phyloP scores from a whole-genome alignment of 1,140 invertebrate genomes.

The Pollicipes pollicipes region DNA sequence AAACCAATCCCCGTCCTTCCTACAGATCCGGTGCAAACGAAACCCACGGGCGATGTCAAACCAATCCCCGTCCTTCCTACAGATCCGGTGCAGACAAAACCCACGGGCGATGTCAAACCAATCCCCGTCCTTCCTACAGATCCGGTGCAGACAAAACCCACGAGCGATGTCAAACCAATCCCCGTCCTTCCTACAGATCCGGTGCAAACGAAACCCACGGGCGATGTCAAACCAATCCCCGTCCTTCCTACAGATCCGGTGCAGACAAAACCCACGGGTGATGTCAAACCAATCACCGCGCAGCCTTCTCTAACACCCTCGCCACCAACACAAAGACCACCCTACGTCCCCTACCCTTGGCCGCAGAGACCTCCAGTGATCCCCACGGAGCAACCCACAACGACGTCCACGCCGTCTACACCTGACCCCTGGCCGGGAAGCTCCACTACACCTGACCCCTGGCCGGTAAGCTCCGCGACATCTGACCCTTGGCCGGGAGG shows the following conservation, averaged over 20 bases:
- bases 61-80: background rate
- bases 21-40: too few species aligned
- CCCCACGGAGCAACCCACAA: too few species aligned
- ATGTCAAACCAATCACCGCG: background rate
- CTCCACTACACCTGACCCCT: too few species aligned
- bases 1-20: too few species aligned
- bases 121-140: background rate
- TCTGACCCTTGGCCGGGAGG: too few species aligned
- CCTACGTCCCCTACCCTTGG: too few species aligned
- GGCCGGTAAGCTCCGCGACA: too few species aligned
- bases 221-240: background rate
- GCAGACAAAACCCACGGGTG: background rate
- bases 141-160: background rate
- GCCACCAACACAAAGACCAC: too few species aligned
- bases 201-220: background rate
- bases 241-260: background rate
- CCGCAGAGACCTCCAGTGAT: background rate
- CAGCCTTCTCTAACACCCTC: too few species aligned
- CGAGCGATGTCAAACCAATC: background rate
- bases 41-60: background rate
- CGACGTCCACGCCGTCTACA: too few species aligned
- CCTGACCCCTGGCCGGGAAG: too few species aligned
- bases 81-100: background rate
- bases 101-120: background rate
- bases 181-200: background rate